Percentiles rank a stretch among this genome's conserved stretches.
Conservation (phyloP, 2,888 invertebrate genomes). For the Celastrina argiolus region DNA sequence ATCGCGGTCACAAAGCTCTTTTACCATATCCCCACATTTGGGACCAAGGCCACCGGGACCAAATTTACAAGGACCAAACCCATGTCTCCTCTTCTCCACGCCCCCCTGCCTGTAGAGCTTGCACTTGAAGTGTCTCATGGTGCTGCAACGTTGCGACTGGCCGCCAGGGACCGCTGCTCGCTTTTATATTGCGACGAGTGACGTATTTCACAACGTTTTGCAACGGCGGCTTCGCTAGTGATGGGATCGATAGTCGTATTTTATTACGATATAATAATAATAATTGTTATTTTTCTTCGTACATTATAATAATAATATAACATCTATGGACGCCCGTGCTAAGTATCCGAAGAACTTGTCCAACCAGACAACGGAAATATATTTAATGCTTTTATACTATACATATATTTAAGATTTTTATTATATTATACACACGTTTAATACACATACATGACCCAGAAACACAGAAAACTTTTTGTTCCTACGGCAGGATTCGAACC, state of each 20-base stretch:
- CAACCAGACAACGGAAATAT: too few species aligned
- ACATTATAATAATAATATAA: too few species aligned
- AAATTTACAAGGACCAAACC: not conserved
- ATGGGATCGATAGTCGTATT: not conserved
- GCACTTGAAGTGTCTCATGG: constrained; percentile 21
- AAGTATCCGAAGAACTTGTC: too few species aligned
- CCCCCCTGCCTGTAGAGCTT: constrained; percentile 5
- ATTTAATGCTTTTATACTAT: too few species aligned
- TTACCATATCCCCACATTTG: not conserved
- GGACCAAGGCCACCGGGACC: not conserved
- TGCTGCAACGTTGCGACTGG: not conserved
- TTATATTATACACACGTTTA: too few species aligned
- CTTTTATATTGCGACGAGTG: not conserved
- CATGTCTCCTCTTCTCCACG: not conserved
- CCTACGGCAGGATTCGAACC: too few species aligned
- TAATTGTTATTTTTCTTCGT: not conserved
- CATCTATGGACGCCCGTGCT: too few species aligned
- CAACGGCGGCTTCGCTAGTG: not conserved
- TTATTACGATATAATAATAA: not conserved
- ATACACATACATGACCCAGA: too few species aligned
- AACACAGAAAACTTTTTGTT: too few species aligned
- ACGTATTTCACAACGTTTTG: constrained; percentile 16
- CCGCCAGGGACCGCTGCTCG: not conserved
- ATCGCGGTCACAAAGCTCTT: not conserved
- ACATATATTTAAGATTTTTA: too few species aligned